Evolutionary conservation across 1,140 invertebrate species (phyloP), one percentile per base, ranked within the genome.

Genomic region (Papilio dardanus): DNA sequence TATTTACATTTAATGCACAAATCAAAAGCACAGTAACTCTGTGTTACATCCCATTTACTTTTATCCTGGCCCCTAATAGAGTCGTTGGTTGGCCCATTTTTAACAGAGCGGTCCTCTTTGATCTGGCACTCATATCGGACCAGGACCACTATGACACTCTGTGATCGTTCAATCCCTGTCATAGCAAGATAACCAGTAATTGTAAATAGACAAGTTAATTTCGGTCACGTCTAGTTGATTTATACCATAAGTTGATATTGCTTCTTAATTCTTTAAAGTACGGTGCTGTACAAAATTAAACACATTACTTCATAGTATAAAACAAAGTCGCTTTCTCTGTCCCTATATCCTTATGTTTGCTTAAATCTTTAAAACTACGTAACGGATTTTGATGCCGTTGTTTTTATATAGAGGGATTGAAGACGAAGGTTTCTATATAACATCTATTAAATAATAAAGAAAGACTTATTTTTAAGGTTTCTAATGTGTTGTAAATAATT

Each of bases 91-190:
- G 68, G 68, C 40, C 68, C 67, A 74, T 78, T 78, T 80, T 76
- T 75, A 80, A 74, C 67, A 42, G n/a, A 75, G 69, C 75, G 77
- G 77, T 76, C 19, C 65, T 50, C 74, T 78, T 78, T 78, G 74
- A 78, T 42, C 28, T 30, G 66, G 42, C 58, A 75, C 50, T 76
- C 30, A 28, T 30, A 62, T 16, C 4, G 42, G 21, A 69, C 10
- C n/a, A 69, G 31, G 35, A 30, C 30, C 71, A 73, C 71, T 80
- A 76, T 79, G 68, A 80, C 77, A 71, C 75, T 33, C 35, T 77
- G 74, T 65, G 33, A 80, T 79, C 82, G 74, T 71, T 83, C 80
- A 78, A 79, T 79, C 71, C 76, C 78, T 80, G 78, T 81, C 77
- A 80, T 69, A 37, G 37, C 65, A 74, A 79, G 77, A 83, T 81